Evolutionary conservation across 35 echinoderm and acorn worm species (phyloP), one percentile per base, ranked within the genome.

Genomic region (Apostichopus japonicus): DNA sequence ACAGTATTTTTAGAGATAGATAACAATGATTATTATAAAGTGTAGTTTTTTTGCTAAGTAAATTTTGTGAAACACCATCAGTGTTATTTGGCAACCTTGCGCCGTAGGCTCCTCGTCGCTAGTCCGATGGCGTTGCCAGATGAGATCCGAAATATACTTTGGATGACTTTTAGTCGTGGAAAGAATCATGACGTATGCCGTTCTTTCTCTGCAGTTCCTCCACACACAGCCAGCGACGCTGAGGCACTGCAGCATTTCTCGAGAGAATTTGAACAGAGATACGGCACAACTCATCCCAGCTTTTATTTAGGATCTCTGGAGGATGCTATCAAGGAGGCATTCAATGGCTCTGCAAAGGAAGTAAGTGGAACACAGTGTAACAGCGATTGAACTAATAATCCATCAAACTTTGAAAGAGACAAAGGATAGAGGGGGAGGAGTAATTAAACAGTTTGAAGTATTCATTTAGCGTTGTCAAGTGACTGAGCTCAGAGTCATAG

Each of bases 231-330:
- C 1, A 92, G 94, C 86, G 93, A 92, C 77, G 92, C 92, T 58
- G 92, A 94, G 53, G 95, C 93, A 16, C 70, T 96, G 27, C 94
- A 93, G 17, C 92, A 95, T 86, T 99, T 99, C 27, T 79, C 75
- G n/a, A 92, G 93, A 90, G 97, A 99, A 90, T 99, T 99, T 92
- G 77, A 82, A 44, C 65, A 82, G 54, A 79, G 97, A 52, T 99
- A 99, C 55, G 95, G 97, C 21, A 78, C 95, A 63, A 84, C 62
- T 13, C 97, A 99, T 90, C 97, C 97, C 65, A 24, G 65, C n/a
- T 99, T 99, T 86, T 99, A 92, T 77, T 77, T 96, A 80, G 97
- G 95, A 21, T 92, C 97, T 23, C 72, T 99, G 78, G 97, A 99
- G 6, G 95, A 99, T 90, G 97, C 97, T 6, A 93, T 96, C 52